Evolutionary conservation across 2,888 invertebrate genomes (phyloP).

Genomic region (Macaria liturata): DNA sequence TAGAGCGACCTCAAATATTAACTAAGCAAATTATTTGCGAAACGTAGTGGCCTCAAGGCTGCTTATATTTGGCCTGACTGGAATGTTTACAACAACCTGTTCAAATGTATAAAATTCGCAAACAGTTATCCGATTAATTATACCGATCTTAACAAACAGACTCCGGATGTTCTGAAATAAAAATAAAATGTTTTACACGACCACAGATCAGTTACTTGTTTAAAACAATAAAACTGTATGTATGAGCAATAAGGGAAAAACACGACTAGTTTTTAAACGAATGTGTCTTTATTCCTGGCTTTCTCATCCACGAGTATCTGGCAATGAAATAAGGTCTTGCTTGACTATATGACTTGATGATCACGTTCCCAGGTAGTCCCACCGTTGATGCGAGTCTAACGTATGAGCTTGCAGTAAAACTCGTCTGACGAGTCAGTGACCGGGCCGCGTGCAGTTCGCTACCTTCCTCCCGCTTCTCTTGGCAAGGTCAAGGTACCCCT

Average conservation of each 20-base stretch:
- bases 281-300: no score
- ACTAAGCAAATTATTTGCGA: conserved; percentile 21
- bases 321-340: no score
- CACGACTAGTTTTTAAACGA: no score
- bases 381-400: conserved; percentile 25
- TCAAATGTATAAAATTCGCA: conserved; percentile 13
- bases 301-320: no score
- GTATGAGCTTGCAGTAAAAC: conserved; percentile 57
- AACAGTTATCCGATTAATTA: conserved; percentile 24
- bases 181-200: no score
- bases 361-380: no score
- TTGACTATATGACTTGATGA: no score
- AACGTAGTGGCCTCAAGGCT: conserved; percentile 11
- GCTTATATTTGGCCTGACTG: conserved; percentile 15
- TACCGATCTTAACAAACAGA: no score
- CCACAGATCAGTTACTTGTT: no score
- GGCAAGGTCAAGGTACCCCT: conserved; percentile 73
- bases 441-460: conserved; percentile 52
- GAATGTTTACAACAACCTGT: conserved; percentile 17
- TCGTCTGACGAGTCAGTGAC: conserved; percentile 69
- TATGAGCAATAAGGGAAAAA: no score
- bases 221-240: no score
- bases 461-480: conserved; percentile 52
- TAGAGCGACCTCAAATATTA: conserved; percentile 5
- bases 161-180: no score